Base-by-base conservation (phyloP, 2,113 vertebrate genomes). In the Actenoides lindsayi region DNA sequence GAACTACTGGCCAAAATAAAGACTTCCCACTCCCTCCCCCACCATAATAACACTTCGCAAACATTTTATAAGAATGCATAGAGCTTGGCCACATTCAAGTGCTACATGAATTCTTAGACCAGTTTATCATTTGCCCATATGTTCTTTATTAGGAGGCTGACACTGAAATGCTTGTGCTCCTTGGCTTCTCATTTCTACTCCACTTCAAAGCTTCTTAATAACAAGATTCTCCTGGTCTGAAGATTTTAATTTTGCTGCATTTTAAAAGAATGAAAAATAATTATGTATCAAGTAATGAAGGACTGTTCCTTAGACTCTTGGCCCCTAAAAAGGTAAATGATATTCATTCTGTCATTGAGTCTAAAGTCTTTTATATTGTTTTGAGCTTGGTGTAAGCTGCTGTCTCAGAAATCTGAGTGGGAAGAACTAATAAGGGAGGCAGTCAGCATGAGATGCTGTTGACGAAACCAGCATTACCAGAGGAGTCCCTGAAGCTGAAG, bases 251-350 rank as follows among this genome's bases (percentile, higher is more conserved):
- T 93, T 53, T 16, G 2, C 21, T 57, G 28, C 14, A 24, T 73
- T 91, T 94, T 81, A 70, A 93, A 90, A 88, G 41, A 91, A 87
- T 63, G 54, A 69, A 85, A 76, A 86, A 74, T 56, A 83, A 83
- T 88, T 46, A 48, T 16, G 5, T 25, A 77, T 78, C 41, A 50
- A 90, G 28, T 59, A 88, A 81, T 23, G 42, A 90, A 80, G 28
- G 37, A 92, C 14, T 77, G 12, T 23, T 70, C 54, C 39, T 59
- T 63, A 44, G 75, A 75, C 30, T 77, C 60, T 56, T 75, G 30
- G 14, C 16, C 42, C 5, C 42, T 56, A 50, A 79, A 75, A 50
- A 62, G 68, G 48, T 44, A 71, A 18, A 6, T 5, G 14, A 39
- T 25, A 33, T 68, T 91, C 9, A 37, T 44, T 60, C 50, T 76